Conservation (phyloP, 1,140 invertebrate genomes). For the Orius laevigatus region DNA sequence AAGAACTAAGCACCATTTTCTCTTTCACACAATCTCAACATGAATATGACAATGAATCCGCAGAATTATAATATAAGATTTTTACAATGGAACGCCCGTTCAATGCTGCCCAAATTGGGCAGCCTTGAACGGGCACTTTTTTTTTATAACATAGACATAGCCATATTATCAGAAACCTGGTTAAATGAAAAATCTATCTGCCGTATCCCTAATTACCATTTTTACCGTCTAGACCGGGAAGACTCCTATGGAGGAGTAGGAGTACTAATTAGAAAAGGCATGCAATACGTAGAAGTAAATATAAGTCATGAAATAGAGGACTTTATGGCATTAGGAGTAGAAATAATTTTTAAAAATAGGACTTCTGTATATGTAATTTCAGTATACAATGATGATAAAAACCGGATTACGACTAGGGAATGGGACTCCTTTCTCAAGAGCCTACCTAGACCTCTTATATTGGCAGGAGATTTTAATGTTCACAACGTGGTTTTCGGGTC, state of each 20-base stretch:
- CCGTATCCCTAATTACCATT: not conserved
- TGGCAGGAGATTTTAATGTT: not conserved
- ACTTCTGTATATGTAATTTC: not conserved
- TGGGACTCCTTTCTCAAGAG: not conserved
- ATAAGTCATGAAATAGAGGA: not conserved
- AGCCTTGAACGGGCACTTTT: not conserved
- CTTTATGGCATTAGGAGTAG: not conserved
- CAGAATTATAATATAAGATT: not conserved
- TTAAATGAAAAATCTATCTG: not conserved
- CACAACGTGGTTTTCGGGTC: not conserved
- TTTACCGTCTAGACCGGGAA: not conserved
- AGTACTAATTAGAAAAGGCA: not conserved
- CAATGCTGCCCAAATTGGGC: not conserved
- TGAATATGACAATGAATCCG: too few species aligned
- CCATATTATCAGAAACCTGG: not conserved
- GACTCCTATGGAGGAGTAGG: not conserved
- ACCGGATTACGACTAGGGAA: not conserved
- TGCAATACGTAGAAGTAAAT: not conserved
- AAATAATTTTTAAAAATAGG: not conserved
- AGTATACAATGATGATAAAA: not conserved
- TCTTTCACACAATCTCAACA: too few species aligned
- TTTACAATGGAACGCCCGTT: conserved; percentile 4
- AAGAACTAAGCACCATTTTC: too few species aligned
- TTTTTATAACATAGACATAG: not conserved
- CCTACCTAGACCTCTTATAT: not conserved